Evolutionary conservation across 1,140 invertebrate species (phyloP).

Genomic region (Hycleus phaleratus): DNA sequence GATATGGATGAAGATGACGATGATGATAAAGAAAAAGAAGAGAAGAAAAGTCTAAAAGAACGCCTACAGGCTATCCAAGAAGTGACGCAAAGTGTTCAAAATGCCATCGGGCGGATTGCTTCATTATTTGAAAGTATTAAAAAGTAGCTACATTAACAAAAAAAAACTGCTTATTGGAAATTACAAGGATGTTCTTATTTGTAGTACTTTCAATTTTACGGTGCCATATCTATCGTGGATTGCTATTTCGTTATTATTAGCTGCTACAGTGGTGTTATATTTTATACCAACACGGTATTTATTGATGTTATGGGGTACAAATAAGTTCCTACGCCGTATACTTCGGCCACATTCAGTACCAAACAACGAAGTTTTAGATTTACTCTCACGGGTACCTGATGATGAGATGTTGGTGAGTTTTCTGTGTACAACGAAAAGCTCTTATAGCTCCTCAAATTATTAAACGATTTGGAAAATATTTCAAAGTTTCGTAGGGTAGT

Average conservation of each 20-base stretch:
- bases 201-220: constrained; percentile 92
- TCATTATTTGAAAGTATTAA: constrained; percentile 86
- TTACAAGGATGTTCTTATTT: constrained; percentile 31
- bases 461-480: too few species aligned
- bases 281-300: constrained; percentile 86
- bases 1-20: constrained; percentile 59
- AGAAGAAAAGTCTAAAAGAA: constrained; percentile 93
- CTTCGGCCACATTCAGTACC: constrained; percentile 88
- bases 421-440: too few species aligned
- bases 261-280: constrained; percentile 76
- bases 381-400: constrained; percentile 91
- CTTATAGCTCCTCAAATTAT: too few species aligned
- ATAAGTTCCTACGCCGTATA: constrained; percentile 91
- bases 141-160: constrained; percentile 60
- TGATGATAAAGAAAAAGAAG: constrained; percentile 77
- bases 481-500: not conserved
- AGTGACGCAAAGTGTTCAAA: constrained; percentile 89
- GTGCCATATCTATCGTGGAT: constrained; percentile 93
- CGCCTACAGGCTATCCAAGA: constrained; percentile 91
- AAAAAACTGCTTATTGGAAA: not conserved
- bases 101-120: constrained; percentile 86
- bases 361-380: constrained; percentile 95
- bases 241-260: constrained; percentile 67
- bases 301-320: constrained; percentile 85
- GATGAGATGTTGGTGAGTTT: constrained; percentile 80